Conservation (phyloP, 2,888 invertebrate species). For the Drosophila nr. fundita region DNA sequence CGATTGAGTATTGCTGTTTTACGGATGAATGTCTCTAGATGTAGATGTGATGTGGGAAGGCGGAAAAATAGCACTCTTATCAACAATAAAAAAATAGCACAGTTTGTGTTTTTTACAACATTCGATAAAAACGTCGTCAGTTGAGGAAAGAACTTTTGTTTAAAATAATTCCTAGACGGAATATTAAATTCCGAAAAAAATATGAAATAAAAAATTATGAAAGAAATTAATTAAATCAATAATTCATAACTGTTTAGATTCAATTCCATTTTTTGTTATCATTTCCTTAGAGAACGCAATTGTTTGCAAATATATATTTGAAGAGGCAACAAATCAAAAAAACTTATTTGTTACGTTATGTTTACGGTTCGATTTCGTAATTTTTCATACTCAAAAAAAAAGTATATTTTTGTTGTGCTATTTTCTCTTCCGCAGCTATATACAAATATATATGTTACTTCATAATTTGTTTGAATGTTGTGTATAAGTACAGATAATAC, state of each 20-base stretch:
- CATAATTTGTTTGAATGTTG: slow-evolving; percentile 1
- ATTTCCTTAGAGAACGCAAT: too few species aligned
- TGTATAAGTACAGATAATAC: neutral
- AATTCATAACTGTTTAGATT: neutral
- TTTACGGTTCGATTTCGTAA: neutral
- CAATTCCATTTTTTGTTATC: too few species aligned
- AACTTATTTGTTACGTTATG: too few species aligned
- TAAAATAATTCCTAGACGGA: neutral
- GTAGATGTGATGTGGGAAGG: neutral
- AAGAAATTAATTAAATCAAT: neutral
- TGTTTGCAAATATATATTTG: too few species aligned
- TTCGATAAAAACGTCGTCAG: too few species aligned
- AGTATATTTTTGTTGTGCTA: neutral
- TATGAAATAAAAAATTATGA: neutral
- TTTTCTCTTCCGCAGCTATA: neutral
- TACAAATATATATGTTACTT: slow-evolving; percentile 15
- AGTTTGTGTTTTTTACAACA: too few species aligned
- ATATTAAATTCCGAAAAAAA: neutral
- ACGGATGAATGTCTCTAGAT: neutral
- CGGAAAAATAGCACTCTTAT: neutral
- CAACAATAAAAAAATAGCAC: neutral
- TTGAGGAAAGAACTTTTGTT: too few species aligned
- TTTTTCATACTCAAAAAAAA: neutral
- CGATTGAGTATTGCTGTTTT: neutral
- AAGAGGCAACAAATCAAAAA: too few species aligned